A percentile compares a stretch with the other conserved stretches of the same genome.
phyloP scores from a whole-genome alignment of 2,113 vertebrate genomes.

The Rousettus leschenaultii region DNA sequence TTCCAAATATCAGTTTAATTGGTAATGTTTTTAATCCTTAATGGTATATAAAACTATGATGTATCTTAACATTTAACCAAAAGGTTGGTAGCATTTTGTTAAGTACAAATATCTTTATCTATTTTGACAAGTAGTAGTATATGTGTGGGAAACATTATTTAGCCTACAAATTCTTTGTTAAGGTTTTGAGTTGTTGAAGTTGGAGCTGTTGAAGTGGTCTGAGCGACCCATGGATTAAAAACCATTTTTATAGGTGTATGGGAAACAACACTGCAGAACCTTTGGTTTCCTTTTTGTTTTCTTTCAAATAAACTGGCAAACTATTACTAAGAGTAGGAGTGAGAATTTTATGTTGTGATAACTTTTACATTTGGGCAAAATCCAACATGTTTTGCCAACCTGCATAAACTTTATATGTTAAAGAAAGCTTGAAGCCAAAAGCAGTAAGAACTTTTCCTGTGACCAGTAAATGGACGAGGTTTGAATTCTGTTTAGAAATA shows the following conservation, averaged over 20 bases:
- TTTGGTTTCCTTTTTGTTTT: background rate
- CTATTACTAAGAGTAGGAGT: background rate
- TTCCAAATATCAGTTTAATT: background rate
- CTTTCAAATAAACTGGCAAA: background rate
- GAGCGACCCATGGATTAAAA: background rate
- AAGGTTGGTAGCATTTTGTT: background rate
- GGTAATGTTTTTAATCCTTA: background rate
- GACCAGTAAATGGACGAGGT: background rate
- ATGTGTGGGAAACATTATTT: background rate
- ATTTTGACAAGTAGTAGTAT: background rate
- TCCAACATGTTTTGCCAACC: background rate
- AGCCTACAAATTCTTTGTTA: background rate
- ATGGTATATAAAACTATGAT: background rate
- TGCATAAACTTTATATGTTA: conserved; percentile 21
- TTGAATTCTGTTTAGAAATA: conserved; percentile 11
- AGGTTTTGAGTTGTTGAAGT: background rate
- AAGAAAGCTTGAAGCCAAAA: background rate
- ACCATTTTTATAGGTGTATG: background rate
- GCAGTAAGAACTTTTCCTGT: background rate
- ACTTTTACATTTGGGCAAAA: conserved; percentile 27
- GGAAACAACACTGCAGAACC: background rate
- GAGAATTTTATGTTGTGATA: conserved; percentile 22
- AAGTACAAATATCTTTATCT: background rate
- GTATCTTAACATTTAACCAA: background rate
- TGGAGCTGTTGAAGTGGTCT: background rate